These are phyloP conservation scores for Mamestra brassicae DNA, from an alignment of 2,888 invertebrate species.

Conservation along the genomic window DNA sequence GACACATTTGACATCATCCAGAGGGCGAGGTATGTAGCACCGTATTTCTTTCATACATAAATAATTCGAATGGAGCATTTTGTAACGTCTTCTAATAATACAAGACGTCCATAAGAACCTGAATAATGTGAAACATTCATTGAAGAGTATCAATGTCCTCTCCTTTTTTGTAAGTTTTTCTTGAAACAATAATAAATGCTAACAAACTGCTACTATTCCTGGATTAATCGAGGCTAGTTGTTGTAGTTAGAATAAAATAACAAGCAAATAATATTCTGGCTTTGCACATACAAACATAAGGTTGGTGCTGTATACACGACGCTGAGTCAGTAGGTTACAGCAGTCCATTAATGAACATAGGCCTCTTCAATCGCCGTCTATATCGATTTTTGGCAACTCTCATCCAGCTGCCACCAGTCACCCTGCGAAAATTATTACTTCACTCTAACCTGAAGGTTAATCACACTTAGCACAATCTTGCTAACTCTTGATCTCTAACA, in stretches of 20 bases:
- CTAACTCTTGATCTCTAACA: no score
- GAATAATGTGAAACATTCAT: not conserved
- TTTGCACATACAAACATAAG: not conserved
- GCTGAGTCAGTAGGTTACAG: not conserved
- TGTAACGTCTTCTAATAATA: not conserved
- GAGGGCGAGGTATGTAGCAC: slow-evolving; percentile 93
- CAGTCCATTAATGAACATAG: not conserved
- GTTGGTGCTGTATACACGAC: not conserved
- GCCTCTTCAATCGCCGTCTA: not conserved
- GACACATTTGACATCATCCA: slow-evolving; percentile 97
- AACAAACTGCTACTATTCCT: no score
- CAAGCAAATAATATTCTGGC: not conserved
- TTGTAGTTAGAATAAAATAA: not conserved
- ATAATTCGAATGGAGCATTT: not conserved
- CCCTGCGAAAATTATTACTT: not conserved
- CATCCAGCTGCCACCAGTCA: not conserved
- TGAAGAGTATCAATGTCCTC: no score
- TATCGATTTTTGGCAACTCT: not conserved
- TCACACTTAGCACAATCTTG: not conserved
- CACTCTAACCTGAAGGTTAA: not conserved
- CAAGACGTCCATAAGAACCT: no score
- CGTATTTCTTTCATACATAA: not conserved
- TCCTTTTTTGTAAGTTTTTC: no score
- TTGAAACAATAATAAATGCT: not conserved
- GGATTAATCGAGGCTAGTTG: not conserved